These are phyloP conservation scores for Amphibalanus amphitrite DNA, from an alignment of 1,140 invertebrate genomes.

Conservation along the genomic window DNA sequence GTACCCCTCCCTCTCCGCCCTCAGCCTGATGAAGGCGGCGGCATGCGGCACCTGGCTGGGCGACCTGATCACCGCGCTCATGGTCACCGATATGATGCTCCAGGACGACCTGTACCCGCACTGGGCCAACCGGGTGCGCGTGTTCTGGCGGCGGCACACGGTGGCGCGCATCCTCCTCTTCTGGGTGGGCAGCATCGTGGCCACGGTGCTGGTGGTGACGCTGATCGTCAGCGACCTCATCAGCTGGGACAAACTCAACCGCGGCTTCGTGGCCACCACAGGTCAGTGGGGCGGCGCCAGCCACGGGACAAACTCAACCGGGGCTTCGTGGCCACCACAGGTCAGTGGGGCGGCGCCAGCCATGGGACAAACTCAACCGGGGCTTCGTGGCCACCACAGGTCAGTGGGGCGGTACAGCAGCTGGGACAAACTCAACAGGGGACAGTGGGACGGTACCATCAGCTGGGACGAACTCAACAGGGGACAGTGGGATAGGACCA, in stretches of 20 bases:
- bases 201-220: constrained; percentile 31
- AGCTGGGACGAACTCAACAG: too few relatives aligned
- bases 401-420: background rate
- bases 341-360: too few relatives aligned
- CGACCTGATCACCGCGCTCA: constrained; percentile 35
- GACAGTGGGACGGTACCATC: too few relatives aligned
- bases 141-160: constrained; percentile 29
- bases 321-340: too few relatives aligned
- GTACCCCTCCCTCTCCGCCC: too few relatives aligned
- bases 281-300: constrained; percentile 21
- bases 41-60: constrained; percentile 39
- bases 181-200: constrained; percentile 30
- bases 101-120: constrained; percentile 37
- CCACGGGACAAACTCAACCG: too few relatives aligned
- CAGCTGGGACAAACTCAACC: constrained; percentile 34
- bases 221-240: constrained; percentile 36
- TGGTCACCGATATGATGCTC: constrained; percentile 41
- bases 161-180: constrained; percentile 33
- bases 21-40: constrained; percentile 36
- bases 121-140: constrained; percentile 28
- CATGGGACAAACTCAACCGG: too few relatives aligned
- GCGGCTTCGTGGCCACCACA: constrained; percentile 34
- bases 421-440: background rate
- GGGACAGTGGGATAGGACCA: background rate
- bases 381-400: too few relatives aligned